Percentiles rank a stretch among this genome's conserved stretches.
phyloP scores from a whole-genome alignment of 2,797 vertebrate genomes.

The Tenualosa thibaudeaui region DNA sequence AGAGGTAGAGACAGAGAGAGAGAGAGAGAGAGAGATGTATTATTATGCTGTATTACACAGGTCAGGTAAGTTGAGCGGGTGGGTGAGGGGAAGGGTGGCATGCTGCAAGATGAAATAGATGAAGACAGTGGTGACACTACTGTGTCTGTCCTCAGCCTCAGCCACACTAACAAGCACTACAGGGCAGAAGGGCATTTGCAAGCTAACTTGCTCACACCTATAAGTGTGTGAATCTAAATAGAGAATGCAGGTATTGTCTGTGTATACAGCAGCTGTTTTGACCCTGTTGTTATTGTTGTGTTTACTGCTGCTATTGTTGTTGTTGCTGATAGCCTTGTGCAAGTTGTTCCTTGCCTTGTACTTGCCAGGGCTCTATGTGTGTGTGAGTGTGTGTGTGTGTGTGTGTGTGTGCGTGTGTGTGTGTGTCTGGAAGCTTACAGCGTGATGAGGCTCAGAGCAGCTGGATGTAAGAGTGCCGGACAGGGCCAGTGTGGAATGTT shows the following conservation, averaged over 20 bases:
- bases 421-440: neutral
- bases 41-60: neutral
- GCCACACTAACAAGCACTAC: neutral
- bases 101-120: neutral
- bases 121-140: neutral
- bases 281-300: neutral
- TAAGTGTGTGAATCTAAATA: neutral
- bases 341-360: neutral
- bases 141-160: neutral
- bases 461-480: slow-evolving; percentile 30
- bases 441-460: slow-evolving; percentile 43
- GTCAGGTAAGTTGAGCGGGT: neutral
- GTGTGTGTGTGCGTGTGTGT: neutral
- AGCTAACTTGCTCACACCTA: neutral
- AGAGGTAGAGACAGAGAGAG: neutral
- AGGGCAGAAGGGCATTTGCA: neutral
- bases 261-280: neutral
- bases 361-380: neutral
- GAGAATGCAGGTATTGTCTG: neutral
- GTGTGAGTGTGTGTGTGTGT: neutral
- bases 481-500: slow-evolving; percentile 39
- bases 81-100: neutral
- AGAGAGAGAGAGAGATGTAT: neutral
- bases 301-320: neutral
- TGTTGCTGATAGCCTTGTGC: neutral